These are phyloP conservation scores for Helarctos malayanus DNA, from an alignment of 2,797 vertebrate species.

Conservation along the genomic window DNA sequence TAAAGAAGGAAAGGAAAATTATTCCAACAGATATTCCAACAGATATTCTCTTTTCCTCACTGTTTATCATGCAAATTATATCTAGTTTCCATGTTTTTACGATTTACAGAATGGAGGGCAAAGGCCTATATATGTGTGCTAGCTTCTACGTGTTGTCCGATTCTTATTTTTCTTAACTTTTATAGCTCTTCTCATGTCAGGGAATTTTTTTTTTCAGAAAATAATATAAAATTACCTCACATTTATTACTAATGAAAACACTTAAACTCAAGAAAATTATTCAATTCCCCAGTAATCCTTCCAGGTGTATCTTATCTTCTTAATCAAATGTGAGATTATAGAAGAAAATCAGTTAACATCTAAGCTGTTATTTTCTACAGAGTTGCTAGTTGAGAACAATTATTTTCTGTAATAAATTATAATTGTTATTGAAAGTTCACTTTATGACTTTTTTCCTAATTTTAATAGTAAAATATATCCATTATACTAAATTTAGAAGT, in stretches of 20 bases:
- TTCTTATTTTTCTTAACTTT: neutral
- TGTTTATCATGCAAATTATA: slow-evolving; percentile 10
- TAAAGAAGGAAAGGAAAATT: neutral
- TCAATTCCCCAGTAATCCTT: neutral
- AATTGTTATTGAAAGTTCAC: neutral
- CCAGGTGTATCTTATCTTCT: neutral
- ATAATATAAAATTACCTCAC: neutral
- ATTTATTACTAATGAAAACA: neutral
- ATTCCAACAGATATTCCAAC: neutral
- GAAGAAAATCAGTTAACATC: neutral
- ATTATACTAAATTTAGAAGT: neutral
- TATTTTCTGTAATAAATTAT: neutral
- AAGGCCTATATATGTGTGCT: neutral
- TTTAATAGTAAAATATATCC: neutral
- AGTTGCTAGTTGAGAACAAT: slow-evolving; percentile 8
- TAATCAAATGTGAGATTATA: neutral
- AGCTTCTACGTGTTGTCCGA: neutral
- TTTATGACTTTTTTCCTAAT: neutral
- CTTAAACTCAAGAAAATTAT: neutral
- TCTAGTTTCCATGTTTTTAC: slow-evolving; percentile 19
- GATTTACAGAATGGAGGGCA: neutral
- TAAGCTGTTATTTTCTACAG: neutral
- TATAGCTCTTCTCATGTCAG: neutral
- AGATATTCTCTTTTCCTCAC: neutral
- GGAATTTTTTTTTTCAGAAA: neutral